Percentiles rank a stretch among this genome's conserved stretches.
These are phyloP conservation scores for Zaprionus kolodkinae DNA, from an alignment of 1,140 invertebrate genomes.

Conservation along the genomic window DNA sequence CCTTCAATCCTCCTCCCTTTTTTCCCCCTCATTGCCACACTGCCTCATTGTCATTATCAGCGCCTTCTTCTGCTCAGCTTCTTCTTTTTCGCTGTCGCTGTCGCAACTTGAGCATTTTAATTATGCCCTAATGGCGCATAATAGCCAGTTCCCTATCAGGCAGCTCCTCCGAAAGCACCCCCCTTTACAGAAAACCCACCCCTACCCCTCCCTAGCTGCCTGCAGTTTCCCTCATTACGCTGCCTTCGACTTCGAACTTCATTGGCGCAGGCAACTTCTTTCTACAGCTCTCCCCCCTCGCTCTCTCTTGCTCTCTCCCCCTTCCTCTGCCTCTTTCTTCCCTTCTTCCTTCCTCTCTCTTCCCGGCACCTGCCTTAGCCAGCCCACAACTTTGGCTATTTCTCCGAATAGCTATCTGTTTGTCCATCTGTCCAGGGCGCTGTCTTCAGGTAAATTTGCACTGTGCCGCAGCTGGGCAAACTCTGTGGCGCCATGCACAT, in stretches of 20 bases:
- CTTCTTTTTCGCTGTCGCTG: conserved; percentile 23
- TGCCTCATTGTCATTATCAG: conserved; percentile 4
- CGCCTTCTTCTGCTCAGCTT: conserved; percentile 26
- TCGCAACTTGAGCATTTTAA: conserved; percentile 80
- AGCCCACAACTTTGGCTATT: conserved; percentile 58
- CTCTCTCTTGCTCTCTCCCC: conserved; percentile 13
- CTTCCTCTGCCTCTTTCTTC: background rate
- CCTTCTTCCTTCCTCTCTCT: conserved; percentile 3
- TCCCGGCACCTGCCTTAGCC: background rate
- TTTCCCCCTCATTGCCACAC: background rate
- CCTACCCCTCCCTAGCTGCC: background rate
- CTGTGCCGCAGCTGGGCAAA: conserved; percentile 56
- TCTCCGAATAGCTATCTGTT: conserved; percentile 56
- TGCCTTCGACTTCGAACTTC: conserved; percentile 30
- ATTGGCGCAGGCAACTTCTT: conserved; percentile 42
- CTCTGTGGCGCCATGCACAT: conserved; percentile 23
- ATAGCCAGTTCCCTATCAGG: conserved; percentile 52
- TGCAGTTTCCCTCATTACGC: conserved; percentile 40
- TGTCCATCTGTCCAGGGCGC: conserved; percentile 36
- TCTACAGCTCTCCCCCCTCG: background rate
- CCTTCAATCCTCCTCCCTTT: background rate
- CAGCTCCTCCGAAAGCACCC: too few relatives aligned
- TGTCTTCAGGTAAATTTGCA: conserved; percentile 75
- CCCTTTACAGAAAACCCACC: too few relatives aligned
- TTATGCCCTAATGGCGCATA: conserved; percentile 83